phyloP scores from a whole-genome alignment of 2,797 vertebrate genomes.

The Sebastolobus alascanus region DNA sequence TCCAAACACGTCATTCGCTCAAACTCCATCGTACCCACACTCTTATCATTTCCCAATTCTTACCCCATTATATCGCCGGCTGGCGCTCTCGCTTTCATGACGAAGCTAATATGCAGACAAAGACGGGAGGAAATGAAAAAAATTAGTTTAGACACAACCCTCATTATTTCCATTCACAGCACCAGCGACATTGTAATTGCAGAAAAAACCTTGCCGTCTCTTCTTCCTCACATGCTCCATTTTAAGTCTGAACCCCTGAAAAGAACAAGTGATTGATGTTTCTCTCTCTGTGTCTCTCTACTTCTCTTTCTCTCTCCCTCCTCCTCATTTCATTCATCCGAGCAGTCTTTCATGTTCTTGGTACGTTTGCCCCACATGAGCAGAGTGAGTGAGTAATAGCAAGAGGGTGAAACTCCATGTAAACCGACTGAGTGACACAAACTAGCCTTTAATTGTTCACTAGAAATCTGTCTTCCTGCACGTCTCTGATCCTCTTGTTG shows the following conservation, averaged over 20 bases:
- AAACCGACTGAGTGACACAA: slow-evolving; percentile 44
- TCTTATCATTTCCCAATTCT: slow-evolving; percentile 43
- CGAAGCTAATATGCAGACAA: slow-evolving; percentile 56
- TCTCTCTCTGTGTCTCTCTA: not conserved
- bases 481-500: slow-evolving; percentile 56
- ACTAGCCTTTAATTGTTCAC: slow-evolving; percentile 48
- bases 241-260: slow-evolving; percentile 49
- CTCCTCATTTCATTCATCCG: slow-evolving; percentile 39
- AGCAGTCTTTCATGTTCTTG: slow-evolving; percentile 52
- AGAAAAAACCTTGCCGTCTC: slow-evolving; percentile 21
- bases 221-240: slow-evolving; percentile 40
- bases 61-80: slow-evolving; percentile 23
- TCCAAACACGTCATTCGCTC: slow-evolving; percentile 44
- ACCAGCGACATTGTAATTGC: slow-evolving; percentile 42
- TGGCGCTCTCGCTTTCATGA: slow-evolving; percentile 31
- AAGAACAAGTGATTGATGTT: slow-evolving; percentile 58
- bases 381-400: slow-evolving; percentile 54
- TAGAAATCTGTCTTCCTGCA: slow-evolving; percentile 38
- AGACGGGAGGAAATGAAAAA: slow-evolving; percentile 59
- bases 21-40: slow-evolving; percentile 18
- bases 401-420: slow-evolving; percentile 26
- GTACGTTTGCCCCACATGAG: slow-evolving; percentile 46
- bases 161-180: slow-evolving; percentile 65
- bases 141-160: slow-evolving; percentile 41
- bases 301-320: not conserved